phyloP scores from a whole-genome alignment of 1,140 invertebrate species.

The Drosophila cardini region DNA sequence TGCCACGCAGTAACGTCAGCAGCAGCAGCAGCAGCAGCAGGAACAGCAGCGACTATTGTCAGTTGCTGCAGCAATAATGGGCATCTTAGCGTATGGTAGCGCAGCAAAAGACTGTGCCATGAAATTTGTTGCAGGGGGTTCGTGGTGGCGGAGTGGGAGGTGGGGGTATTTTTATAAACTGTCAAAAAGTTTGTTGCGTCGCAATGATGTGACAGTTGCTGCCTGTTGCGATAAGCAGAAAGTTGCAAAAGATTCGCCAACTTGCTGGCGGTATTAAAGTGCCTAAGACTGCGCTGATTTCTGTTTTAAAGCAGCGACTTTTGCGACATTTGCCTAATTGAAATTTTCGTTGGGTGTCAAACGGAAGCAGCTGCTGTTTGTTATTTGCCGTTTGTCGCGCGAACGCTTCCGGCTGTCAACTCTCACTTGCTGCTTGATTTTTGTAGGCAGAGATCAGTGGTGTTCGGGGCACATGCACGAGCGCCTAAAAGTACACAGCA shows the following conservation, averaged over 20 bases:
- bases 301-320: conserved; percentile 27
- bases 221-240: conserved; percentile 36
- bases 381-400: conserved; percentile 53
- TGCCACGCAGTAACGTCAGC: conserved; percentile 35
- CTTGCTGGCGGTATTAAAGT: conserved; percentile 20
- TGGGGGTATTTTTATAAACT: conserved; percentile 60
- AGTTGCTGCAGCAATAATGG: conserved; percentile 8
- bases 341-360: conserved; percentile 53
- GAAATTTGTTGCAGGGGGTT: neutral
- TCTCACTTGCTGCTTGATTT: conserved; percentile 24
- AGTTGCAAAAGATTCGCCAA: conserved; percentile 14
- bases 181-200: conserved; percentile 62
- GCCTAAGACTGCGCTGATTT: conserved; percentile 9
- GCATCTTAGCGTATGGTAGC: neutral
- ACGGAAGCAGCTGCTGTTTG: conserved; percentile 46
- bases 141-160: neutral
- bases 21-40: conserved; percentile 30
- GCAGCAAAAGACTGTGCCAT: neutral
- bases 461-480: conserved; percentile 54
- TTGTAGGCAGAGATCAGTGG: neutral
- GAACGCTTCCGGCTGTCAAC: conserved; percentile 46
- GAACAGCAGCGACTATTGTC: conserved; percentile 36
- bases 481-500: conserved; percentile 64
- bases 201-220: conserved; percentile 48
- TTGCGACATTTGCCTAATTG: conserved; percentile 54